phyloP scores from a whole-genome alignment of 2,888 invertebrate genomes.

The Brachypalpus laphriformis region DNA sequence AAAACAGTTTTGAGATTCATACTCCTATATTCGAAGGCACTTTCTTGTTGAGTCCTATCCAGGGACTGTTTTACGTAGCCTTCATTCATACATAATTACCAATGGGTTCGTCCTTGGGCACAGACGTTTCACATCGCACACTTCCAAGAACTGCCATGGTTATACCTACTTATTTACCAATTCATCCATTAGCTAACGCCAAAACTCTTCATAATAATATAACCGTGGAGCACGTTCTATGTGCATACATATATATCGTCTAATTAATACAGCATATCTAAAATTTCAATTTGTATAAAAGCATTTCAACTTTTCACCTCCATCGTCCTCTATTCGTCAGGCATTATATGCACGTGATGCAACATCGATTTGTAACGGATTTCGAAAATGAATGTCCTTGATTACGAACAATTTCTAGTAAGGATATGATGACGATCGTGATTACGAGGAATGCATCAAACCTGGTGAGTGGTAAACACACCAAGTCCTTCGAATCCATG shows the following conservation, averaged over 20 bases:
- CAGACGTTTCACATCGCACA: background rate
- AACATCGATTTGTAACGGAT: conserved; percentile 56
- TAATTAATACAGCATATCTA: conserved; percentile 47
- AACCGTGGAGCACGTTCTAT: conserved; percentile 3
- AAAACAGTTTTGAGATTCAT: background rate
- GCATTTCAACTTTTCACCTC: conserved; percentile 52
- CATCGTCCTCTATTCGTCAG: background rate
- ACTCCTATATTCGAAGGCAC: background rate
- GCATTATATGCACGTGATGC: conserved; percentile 63
- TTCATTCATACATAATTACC: background rate
- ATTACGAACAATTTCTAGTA: conserved; percentile 55
- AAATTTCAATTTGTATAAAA: conserved; percentile 68
- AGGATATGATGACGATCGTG: conserved; percentile 37
- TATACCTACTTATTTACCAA: conserved; percentile 13
- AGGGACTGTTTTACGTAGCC: background rate
- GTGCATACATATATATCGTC: conserved; percentile 11
- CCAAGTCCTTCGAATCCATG: conserved; percentile 29
- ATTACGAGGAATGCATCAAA: conserved; percentile 46
- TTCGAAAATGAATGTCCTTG: conserved; percentile 60
- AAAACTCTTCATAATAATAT: conserved; percentile 13
- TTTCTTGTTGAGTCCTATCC: background rate
- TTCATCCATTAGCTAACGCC: conserved; percentile 49
- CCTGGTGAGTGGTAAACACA: conserved; percentile 32
- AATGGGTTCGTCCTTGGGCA: conserved; percentile 40
- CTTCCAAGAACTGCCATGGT: background rate